Evolutionary conservation across 1,140 invertebrate genomes (phyloP).

Genomic region (Battus philenor): DNA sequence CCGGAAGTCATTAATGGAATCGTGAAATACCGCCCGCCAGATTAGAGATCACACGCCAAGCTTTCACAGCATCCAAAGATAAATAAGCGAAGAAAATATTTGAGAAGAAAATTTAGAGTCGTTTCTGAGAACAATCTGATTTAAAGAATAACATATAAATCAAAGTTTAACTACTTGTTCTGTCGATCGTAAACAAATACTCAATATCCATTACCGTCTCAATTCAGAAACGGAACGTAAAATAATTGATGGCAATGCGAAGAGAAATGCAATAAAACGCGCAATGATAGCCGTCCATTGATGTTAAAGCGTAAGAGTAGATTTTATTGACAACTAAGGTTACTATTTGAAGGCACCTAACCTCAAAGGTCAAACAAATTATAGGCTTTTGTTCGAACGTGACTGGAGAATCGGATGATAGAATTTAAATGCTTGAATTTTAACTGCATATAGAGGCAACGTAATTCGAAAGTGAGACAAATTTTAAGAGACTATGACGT

Average conservation of each 20-base stretch:
- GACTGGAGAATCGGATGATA: not conserved
- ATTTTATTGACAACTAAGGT: not conserved
- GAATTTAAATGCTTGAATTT: not conserved
- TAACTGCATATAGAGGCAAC: not conserved
- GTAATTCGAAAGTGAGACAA: constrained; percentile 3
- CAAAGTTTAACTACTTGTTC: too few relatives aligned
- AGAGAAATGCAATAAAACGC: not conserved
- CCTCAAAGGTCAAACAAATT: not conserved
- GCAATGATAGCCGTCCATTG: not conserved
- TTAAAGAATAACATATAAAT: too few relatives aligned
- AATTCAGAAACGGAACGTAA: too few relatives aligned
- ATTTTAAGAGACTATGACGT: not conserved
- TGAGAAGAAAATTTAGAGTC: too few relatives aligned
- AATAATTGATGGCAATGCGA: not conserved
- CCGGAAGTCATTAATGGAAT: constrained; percentile 26
- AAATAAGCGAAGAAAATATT: too few relatives aligned
- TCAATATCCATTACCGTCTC: too few relatives aligned
- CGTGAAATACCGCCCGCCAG: too few relatives aligned
- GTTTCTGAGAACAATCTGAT: too few relatives aligned
- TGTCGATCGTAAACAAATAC: too few relatives aligned
- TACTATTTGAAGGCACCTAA: not conserved
- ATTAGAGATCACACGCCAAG: too few relatives aligned
- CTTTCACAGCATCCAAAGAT: too few relatives aligned
- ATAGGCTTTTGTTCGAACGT: not conserved
- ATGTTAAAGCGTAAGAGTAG: not conserved